phyloP scores from a whole-genome alignment of 1,140 invertebrate species.

The Bombus vancouverensis region DNA sequence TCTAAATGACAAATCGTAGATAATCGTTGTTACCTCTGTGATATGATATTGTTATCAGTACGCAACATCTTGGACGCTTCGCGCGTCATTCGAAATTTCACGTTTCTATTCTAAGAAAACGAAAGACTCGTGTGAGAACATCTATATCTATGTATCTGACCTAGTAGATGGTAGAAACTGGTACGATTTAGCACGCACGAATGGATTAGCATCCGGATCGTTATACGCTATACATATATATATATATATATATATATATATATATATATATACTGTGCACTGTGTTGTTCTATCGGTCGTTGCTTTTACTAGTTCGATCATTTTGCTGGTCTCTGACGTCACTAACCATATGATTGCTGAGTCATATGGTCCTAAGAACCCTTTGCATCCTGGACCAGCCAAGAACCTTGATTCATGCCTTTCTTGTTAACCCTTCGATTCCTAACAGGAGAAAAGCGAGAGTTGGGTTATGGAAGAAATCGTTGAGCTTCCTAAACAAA shows the following conservation, averaged over 20 bases:
- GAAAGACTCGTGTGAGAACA: background rate
- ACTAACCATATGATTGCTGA: slow-evolving; percentile 37
- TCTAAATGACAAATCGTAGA: too few species aligned
- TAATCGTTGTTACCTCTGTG: background rate
- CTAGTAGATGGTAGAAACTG: slow-evolving; percentile 19
- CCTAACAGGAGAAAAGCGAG: background rate
- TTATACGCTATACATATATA: background rate
- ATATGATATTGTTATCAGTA: too few species aligned
- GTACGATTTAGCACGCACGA: background rate
- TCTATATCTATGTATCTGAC: background rate
- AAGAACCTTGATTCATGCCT: background rate
- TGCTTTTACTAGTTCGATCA: slow-evolving; percentile 28
- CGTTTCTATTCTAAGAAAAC: background rate
- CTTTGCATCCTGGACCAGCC: slow-evolving; percentile 2
- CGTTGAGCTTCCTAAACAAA: background rate
- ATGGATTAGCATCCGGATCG: background rate
- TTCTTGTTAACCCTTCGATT: background rate
- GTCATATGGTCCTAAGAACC: slow-evolving; percentile 11
- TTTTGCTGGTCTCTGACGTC: slow-evolving; percentile 27
- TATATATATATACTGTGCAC: too few species aligned
- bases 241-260: too few species aligned
- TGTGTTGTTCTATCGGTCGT: background rate
- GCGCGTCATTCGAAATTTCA: background rate
- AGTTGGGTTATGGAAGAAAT: background rate
- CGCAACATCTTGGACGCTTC: background rate